Percentiles rank a stretch among this genome's conserved stretches.
phyloP scores from a whole-genome alignment of 2,888 invertebrate species.

The Tetramorium bicarinatum region DNA sequence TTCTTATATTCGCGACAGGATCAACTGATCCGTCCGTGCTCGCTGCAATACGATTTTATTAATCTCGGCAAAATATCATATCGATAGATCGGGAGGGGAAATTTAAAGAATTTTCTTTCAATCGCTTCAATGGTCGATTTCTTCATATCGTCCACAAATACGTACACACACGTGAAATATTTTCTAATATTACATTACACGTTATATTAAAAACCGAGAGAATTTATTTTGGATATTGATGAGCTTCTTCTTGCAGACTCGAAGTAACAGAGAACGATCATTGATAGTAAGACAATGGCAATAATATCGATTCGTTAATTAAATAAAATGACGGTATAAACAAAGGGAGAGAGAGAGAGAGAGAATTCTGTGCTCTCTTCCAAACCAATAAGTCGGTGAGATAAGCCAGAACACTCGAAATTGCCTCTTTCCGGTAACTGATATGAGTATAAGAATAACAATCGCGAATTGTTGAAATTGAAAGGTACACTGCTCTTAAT shows the following conservation, averaged over 20 bases:
- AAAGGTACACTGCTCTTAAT: conserved; percentile 68
- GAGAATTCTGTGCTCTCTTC: conserved; percentile 34
- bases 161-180: not conserved
- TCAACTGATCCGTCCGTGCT: not conserved
- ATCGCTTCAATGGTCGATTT: not conserved
- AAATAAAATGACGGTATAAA: conserved; percentile 15
- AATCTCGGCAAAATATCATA: not conserved
- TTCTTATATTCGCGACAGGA: not conserved
- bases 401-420: not conserved
- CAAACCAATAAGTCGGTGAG: conserved; percentile 12
- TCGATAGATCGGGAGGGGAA: not conserved
- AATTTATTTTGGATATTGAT: not conserved
- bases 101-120: not conserved
- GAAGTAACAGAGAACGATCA: not conserved
- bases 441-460: conserved; percentile 60
- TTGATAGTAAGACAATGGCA: conserved; percentile 18
- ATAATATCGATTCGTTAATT: conserved; percentile 36
- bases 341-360: not conserved
- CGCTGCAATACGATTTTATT: not conserved
- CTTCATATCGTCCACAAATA: not conserved
- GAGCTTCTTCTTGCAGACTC: not conserved
- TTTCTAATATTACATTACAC: not conserved
- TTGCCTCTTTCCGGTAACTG: conserved; percentile 34
- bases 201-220: not conserved
- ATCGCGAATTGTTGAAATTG: conserved; percentile 62